These are phyloP conservation scores for Gasterosteus aculeatus DNA, from an alignment of 2,113 vertebrate genomes.

Conservation along the genomic window DNA sequence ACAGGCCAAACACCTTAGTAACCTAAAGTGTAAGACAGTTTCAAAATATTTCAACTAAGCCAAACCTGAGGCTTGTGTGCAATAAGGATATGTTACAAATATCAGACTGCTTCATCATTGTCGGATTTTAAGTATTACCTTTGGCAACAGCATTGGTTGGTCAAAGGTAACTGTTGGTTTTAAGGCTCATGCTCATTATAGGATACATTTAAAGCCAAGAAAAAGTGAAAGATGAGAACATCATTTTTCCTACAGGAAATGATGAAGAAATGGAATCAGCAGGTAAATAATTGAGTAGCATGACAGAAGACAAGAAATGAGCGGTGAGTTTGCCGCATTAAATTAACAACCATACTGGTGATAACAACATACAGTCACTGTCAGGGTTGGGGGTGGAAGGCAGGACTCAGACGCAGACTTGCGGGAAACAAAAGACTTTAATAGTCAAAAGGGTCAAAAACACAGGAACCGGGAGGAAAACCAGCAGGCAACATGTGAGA, in stretches of 20 bases:
- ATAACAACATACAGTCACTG: slow-evolving; percentile 21
- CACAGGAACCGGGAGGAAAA: no score
- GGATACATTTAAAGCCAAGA: slow-evolving; percentile 13
- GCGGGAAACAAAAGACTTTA: no score
- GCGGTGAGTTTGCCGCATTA: slow-evolving; percentile 23
- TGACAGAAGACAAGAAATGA: slow-evolving; percentile 23
- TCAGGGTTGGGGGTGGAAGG: no score
- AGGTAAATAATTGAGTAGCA: slow-evolving; percentile 34
- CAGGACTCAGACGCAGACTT: no score
- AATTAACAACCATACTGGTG: slow-evolving; percentile 10
- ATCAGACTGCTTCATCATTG: not conserved
- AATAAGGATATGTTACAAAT: not conserved
- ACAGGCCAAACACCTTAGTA: not conserved
- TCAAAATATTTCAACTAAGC: not conserved
- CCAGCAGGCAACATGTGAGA: no score
- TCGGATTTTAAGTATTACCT: slow-evolving; percentile 4
- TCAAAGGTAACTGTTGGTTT: not conserved
- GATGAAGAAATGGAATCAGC: slow-evolving; percentile 30
- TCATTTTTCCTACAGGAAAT: slow-evolving; percentile 2
- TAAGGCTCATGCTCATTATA: not conserved
- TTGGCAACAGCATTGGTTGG: not conserved
- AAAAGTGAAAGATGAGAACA: slow-evolving; percentile 18
- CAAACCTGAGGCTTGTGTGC: not conserved
- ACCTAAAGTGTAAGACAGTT: not conserved
- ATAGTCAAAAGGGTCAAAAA: no score